These are phyloP conservation scores for Martes flavigula DNA, from an alignment of 2,797 vertebrate species.

Conservation along the genomic window DNA sequence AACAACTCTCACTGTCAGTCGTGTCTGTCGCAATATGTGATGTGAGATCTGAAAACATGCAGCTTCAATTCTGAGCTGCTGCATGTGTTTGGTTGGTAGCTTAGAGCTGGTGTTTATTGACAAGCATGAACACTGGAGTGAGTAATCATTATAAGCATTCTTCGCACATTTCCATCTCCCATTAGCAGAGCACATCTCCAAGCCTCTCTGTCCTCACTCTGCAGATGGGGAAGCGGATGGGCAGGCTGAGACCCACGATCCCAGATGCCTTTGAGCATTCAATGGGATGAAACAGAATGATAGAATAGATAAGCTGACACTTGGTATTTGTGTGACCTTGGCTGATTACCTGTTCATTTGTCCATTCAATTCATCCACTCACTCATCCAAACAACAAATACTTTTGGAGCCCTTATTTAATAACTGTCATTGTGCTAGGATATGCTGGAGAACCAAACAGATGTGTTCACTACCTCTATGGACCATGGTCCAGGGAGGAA, in stretches of 20 bases:
- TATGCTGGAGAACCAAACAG: neutral
- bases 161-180: neutral
- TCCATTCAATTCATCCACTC: neutral
- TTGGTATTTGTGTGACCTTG: neutral
- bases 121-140: neutral
- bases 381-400: neutral
- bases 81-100: neutral
- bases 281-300: neutral
- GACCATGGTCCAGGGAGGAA: neutral
- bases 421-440: neutral
- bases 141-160: conserved; percentile 2
- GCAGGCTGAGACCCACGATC: neutral
- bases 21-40: neutral
- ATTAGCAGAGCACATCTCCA: neutral
- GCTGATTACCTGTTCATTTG: neutral
- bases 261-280: neutral
- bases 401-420: neutral
- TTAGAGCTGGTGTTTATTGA: conserved; percentile 42
- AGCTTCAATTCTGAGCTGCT: neutral
- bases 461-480: neutral
- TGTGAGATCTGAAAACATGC: neutral
- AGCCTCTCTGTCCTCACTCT: neutral
- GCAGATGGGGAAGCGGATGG: neutral
- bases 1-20: neutral
- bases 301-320: neutral